Conservation (phyloP, 1,140 invertebrate species). For the Magallana ariakensis region DNA sequence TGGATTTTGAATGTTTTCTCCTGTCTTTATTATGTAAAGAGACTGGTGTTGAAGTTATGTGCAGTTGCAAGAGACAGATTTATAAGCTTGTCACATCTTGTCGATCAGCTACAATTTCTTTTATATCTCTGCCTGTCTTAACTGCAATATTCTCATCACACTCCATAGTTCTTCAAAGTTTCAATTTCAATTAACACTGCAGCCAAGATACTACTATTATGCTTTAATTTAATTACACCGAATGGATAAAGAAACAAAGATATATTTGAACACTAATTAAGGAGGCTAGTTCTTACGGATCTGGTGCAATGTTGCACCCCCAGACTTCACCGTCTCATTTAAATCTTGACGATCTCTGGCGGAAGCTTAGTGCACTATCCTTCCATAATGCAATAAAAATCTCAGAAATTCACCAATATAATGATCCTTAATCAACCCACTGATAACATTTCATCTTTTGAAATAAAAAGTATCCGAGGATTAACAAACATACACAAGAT, state of each 20-base stretch:
- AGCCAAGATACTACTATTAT: background rate
- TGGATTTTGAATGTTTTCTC: background rate
- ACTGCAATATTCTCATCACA: background rate
- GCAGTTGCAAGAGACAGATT: background rate
- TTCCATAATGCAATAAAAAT: conserved; percentile 10
- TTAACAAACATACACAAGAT: background rate
- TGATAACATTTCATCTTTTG: background rate
- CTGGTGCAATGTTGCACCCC: conserved; percentile 13
- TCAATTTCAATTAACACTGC: background rate
- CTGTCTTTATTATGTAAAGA: background rate
- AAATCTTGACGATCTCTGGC: background rate
- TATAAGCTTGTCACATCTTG: background rate
- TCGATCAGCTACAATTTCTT: background rate
- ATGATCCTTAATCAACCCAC: background rate
- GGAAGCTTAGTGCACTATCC: background rate
- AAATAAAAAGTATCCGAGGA: background rate
- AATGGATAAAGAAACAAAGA: background rate
- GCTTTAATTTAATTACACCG: conserved; percentile 3
- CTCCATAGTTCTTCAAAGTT: background rate
- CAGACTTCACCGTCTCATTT: background rate
- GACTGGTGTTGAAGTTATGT: background rate
- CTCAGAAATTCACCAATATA: background rate
- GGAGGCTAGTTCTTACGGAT: background rate
- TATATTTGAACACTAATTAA: conserved; percentile 16
- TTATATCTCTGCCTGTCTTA: background rate